Percentiles rank a stretch among this genome's conserved stretches.
Conservation (phyloP, 2,797 vertebrate genomes). For the Sorex maritimensis region DNA sequence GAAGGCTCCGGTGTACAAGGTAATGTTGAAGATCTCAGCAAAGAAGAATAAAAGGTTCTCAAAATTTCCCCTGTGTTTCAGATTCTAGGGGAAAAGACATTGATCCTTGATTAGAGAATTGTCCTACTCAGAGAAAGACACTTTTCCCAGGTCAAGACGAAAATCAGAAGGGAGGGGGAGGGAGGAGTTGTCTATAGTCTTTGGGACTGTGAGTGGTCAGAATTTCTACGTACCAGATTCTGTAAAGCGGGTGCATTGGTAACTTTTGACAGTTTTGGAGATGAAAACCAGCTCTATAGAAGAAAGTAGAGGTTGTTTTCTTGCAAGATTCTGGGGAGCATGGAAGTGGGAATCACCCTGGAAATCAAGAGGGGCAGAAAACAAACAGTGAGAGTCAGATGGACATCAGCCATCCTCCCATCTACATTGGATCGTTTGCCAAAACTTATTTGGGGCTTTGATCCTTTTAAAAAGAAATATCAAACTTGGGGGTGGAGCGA, state of each 20-base stretch:
- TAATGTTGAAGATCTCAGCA: neutral
- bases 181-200: fast-evolving
- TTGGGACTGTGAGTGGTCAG: neutral
- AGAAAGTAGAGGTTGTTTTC: neutral
- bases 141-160: fast-evolving
- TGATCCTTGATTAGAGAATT: no score
- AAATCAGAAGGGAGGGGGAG: fast-evolving
- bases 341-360: neutral
- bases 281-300: neutral
- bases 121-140: fast-evolving
- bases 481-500: no score
- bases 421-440: fast-evolving
- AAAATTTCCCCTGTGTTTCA: no score
- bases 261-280: neutral
- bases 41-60: neutral
- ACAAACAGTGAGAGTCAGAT: fast-evolving
- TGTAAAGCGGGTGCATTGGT: neutral
- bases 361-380: neutral
- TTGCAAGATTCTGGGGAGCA: no score
- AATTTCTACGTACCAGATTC: neutral
- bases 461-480: neutral
- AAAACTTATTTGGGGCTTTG: neutral
- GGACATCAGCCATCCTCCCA: neutral
- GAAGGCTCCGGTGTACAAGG: neutral
- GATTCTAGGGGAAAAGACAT: no score